Percentiles rank a stretch among this genome's conserved stretches.
phyloP scores from a whole-genome alignment of 2,797 vertebrate genomes.

The Notamacropus eugenii region DNA sequence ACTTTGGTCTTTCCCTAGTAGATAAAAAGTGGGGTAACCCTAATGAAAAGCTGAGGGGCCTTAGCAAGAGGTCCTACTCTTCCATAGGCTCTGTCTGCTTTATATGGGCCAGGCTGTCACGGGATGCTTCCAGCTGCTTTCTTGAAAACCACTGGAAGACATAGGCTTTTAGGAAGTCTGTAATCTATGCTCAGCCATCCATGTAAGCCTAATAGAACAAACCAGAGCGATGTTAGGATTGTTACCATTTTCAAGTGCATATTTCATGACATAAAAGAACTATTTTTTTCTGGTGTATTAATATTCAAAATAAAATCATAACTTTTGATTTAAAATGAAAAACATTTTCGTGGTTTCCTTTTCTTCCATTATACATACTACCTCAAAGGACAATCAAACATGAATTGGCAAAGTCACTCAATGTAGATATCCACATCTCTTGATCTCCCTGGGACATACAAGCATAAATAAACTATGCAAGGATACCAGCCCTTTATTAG shows the following conservation, averaged over 20 bases:
- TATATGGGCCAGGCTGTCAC: slow-evolving; percentile 62
- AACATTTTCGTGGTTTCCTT: slow-evolving; percentile 64
- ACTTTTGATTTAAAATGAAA: slow-evolving; percentile 86
- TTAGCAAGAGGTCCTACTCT: slow-evolving; percentile 28
- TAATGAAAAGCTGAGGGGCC: background rate
- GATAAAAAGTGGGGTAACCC: slow-evolving; percentile 56
- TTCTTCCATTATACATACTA: background rate
- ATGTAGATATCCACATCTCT: background rate
- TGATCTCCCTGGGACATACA: background rate
- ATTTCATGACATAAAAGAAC: slow-evolving; percentile 85
- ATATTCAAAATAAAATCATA: slow-evolving; percentile 88
- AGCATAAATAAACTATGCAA: background rate
- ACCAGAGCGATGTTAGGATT: slow-evolving; percentile 83
- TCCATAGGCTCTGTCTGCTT: slow-evolving; percentile 60
- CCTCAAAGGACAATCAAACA: background rate
- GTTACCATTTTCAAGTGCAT: slow-evolving; percentile 86
- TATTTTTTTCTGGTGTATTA: slow-evolving; percentile 86
- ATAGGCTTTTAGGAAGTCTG: slow-evolving; percentile 76
- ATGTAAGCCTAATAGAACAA: slow-evolving; percentile 76
- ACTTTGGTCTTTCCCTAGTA: slow-evolving; percentile 24
- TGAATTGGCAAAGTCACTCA: background rate
- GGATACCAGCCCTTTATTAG: background rate
- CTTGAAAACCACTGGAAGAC: slow-evolving; percentile 71
- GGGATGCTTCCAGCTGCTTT: slow-evolving; percentile 73
- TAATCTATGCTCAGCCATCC: slow-evolving; percentile 70